Conservation (phyloP, 2,888 invertebrate genomes). For the Creontiades dilutus region DNA sequence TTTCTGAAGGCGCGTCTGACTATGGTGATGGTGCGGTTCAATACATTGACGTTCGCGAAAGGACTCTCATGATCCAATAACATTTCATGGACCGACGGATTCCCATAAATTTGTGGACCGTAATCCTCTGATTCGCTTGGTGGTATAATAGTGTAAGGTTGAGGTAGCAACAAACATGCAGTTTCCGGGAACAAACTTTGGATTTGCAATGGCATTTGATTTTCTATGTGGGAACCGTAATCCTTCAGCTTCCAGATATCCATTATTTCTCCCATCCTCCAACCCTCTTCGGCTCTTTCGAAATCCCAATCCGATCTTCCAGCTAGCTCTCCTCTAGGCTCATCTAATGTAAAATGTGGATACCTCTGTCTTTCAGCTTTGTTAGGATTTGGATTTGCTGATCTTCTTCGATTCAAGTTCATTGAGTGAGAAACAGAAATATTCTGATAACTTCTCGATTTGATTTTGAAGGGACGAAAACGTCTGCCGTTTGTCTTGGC, state of each 20-base stretch:
- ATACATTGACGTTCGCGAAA: background rate
- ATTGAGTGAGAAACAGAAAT: background rate
- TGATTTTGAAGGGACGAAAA: background rate
- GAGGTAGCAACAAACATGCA: background rate
- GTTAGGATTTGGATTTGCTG: no score
- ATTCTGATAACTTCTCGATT: conserved; percentile 9
- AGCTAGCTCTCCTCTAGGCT: background rate
- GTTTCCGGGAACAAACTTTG: background rate
- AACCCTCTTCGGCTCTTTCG: background rate
- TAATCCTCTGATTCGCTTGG: background rate
- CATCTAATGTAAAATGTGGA: background rate
- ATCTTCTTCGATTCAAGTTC: no score
- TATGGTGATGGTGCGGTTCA: background rate
- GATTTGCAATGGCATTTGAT: background rate
- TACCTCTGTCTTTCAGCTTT: conserved; percentile 6
- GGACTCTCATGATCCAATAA: background rate
- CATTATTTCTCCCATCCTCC: background rate
- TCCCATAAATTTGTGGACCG: background rate
- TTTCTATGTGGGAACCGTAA: background rate
- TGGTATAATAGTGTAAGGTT: background rate
- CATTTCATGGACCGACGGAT: background rate
- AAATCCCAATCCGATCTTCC: background rate
- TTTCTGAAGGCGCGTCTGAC: background rate
- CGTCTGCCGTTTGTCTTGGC: background rate
- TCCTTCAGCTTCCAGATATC: background rate